Conservation (phyloP, 2,113 vertebrate genomes). For the Brienomyrus brachyistius region DNA sequence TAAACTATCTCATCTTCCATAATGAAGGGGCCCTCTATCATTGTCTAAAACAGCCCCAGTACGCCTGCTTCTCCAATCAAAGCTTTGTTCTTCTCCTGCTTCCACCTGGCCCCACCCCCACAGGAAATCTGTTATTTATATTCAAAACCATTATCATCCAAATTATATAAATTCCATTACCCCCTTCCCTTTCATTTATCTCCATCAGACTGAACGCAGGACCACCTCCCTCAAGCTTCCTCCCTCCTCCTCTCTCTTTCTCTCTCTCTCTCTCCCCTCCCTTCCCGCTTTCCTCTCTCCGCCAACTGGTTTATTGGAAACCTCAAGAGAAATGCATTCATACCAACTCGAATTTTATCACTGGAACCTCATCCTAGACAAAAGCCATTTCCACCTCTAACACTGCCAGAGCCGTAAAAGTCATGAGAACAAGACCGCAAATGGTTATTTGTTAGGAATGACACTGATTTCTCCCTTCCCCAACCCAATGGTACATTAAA, state of each 20-base stretch:
- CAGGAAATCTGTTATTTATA: conserved; percentile 20
- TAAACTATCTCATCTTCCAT: background rate
- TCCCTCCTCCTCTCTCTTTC: background rate
- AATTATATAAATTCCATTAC: conserved; percentile 21
- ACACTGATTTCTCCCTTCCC: background rate
- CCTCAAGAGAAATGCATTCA: background rate
- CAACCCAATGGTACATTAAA: background rate
- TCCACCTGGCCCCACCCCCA: background rate
- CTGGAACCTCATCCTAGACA: background rate
- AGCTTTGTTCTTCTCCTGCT: background rate
- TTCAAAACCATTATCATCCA: conserved; percentile 12
- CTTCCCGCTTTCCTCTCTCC: background rate
- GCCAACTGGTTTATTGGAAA: background rate
- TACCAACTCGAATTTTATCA: background rate
- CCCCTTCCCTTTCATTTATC: conserved; percentile 11
- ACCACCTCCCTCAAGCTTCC: background rate
- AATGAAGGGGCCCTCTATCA: background rate
- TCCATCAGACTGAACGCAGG: conserved; percentile 11
- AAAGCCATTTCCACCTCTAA: background rate
- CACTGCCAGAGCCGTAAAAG: background rate
- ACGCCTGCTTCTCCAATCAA: background rate
- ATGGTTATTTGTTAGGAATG: background rate
- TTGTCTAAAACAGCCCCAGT: background rate
- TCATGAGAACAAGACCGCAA: background rate
- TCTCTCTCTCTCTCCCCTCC: background rate